A percentile compares a stretch with the other conserved stretches of the same genome.
These are phyloP conservation scores for Bothrops jararaca DNA, from an alignment of 2,113 vertebrate species.

Conservation along the genomic window DNA sequence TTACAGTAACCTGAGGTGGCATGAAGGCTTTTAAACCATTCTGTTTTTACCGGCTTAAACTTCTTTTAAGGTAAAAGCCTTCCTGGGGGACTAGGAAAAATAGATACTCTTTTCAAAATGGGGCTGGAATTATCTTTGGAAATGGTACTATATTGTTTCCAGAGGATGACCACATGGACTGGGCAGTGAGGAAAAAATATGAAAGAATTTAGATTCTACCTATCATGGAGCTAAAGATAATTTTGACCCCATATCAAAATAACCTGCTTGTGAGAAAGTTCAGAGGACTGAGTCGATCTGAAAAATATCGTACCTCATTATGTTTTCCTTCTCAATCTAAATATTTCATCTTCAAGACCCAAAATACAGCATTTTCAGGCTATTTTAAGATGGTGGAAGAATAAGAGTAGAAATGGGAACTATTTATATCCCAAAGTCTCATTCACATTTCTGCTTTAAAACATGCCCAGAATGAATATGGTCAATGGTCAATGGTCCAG, in stretches of 20 bases:
- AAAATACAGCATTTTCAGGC: not conserved
- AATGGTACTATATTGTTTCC: not conserved
- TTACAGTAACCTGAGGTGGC: not conserved
- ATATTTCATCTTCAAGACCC: not conserved
- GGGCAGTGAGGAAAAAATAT: not conserved
- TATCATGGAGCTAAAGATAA: not conserved
- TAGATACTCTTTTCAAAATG: not conserved
- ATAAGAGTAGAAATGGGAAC: not conserved
- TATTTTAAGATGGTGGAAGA: not conserved
- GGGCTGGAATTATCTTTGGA: not conserved
- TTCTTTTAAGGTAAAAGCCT: not conserved
- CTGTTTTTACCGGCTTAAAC: not conserved
- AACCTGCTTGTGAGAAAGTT: not conserved
- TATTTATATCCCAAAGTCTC: not conserved
- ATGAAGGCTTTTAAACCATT: not conserved
- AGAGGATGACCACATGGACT: not conserved
- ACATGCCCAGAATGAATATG: not conserved
- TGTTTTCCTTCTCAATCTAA: not conserved
- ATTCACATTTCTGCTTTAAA: not conserved
- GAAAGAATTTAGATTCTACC: not conserved
- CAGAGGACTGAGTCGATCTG: not conserved
- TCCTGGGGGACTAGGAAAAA: not conserved
- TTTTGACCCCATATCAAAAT: not conserved
- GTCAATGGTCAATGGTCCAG: not conserved
- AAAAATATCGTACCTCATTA: not conserved